Percentiles rank a stretch among this genome's conserved stretches.
Evolutionary conservation across 2,797 vertebrate genomes (phyloP).

Genomic region (Dallia pectoralis): DNA sequence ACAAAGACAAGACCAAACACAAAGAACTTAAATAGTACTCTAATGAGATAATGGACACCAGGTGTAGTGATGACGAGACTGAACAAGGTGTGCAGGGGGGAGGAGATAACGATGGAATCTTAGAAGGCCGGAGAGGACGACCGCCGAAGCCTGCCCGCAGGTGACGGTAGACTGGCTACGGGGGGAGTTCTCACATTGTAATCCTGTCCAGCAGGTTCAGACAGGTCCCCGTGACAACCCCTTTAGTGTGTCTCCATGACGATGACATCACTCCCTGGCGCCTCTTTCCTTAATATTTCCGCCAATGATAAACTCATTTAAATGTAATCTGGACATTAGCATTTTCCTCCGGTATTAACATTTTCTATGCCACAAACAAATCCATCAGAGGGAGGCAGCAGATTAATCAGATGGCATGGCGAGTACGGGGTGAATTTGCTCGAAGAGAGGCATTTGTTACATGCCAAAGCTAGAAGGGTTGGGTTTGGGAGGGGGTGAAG

Average conservation of each 20-base stretch:
- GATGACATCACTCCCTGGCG: conserved; percentile 21
- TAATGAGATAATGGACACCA: no score
- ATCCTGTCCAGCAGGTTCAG: conserved; percentile 27
- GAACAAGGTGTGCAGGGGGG: no score
- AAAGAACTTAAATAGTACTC: no score
- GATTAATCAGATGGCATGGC: conserved; percentile 51
- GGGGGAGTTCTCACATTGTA: no score
- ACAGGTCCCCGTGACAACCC: conserved; percentile 10
- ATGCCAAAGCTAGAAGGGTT: conserved; percentile 11
- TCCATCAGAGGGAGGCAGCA: conserved; percentile 25
- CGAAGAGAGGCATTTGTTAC: conserved; percentile 45
- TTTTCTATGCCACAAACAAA: conserved; percentile 46
- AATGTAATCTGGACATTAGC: conserved; percentile 50
- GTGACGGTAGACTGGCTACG: no score
- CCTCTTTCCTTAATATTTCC: conserved; percentile 37
- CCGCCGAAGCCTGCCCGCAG: no score
- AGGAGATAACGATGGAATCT: no score
- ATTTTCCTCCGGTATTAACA: conserved; percentile 49
- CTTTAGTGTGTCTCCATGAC: conserved; percentile 28
- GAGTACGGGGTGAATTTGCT: conserved; percentile 33
- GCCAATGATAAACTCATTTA: conserved; percentile 36
- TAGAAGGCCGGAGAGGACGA: no score
- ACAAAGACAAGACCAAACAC: no score
- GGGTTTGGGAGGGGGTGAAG: conserved; percentile 10
- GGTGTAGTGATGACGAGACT: no score